Conservation (phyloP, 1,140 invertebrate species). For the Heliconius melpomene region DNA sequence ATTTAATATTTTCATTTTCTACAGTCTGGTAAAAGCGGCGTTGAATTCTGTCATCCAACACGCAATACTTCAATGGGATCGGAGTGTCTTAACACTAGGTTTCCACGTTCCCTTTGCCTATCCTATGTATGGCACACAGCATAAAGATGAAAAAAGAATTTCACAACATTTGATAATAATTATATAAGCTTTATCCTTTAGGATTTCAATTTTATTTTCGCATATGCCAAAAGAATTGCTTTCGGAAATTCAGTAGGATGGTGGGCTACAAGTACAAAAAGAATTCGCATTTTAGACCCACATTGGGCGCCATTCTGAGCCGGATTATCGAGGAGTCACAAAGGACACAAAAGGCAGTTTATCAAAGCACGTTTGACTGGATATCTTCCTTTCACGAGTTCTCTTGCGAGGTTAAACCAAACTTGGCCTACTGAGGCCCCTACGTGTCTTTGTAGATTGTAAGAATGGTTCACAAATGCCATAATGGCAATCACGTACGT, state of each 20-base stretch:
- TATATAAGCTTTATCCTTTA: conserved; percentile 4
- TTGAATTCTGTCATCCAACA: too few species aligned
- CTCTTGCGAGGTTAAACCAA: conserved; percentile 45
- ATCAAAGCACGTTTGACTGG: conserved; percentile 58
- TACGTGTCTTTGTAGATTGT: conserved; percentile 38
- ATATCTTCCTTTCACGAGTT: conserved; percentile 56
- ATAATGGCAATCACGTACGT: conserved; percentile 16
- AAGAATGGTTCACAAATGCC: conserved; percentile 21
- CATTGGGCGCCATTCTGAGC: conserved; percentile 43
- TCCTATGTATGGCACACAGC: too few species aligned
- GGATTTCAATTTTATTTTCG: conserved; percentile 27
- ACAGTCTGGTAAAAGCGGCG: too few species aligned
- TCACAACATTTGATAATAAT: neutral
- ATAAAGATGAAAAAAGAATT: neutral
- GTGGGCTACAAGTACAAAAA: conserved; percentile 44
- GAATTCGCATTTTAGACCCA: conserved; percentile 43
- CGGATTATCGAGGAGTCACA: conserved; percentile 56
- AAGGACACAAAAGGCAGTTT: conserved; percentile 60
- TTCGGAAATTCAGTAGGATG: conserved; percentile 28
- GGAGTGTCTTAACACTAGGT: too few species aligned
- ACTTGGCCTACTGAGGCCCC: conserved; percentile 46
- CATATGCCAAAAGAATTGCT: conserved; percentile 31
- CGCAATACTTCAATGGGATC: too few species aligned
- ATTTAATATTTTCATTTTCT: too few species aligned
- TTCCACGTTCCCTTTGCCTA: too few species aligned